Base-by-base conservation (phyloP, 2,797 vertebrate genomes). In the Sebastolobus alascanus region DNA sequence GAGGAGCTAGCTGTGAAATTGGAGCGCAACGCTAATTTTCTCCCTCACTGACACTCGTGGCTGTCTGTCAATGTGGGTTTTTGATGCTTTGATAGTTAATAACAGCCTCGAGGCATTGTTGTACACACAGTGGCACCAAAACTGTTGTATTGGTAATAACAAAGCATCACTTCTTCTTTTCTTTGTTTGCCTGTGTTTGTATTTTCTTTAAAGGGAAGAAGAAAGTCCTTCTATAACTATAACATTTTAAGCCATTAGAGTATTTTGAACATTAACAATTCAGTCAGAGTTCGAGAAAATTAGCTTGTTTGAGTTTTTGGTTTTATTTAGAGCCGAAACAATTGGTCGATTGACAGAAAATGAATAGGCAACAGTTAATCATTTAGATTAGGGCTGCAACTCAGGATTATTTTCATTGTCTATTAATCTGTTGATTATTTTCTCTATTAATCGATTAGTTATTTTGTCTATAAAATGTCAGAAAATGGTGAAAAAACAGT, bases 1-100 rank as follows among this genome's bases (percentile, higher is more conserved):
- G 75, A 88, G 77, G 73, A 86, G 33, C 75, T 76, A 74, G 67
- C 80, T 87, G 88, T 91, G 90, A 92, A 91, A 90, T 91, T 82
- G 77, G 68, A 89, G 73, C 0, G 6, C 46, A 73, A 16, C 9
- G 33, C 71, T 73, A 75, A 91, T 91, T 91, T 91, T 87, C 73
- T 79, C 77, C 77, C 70, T 85, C 78, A 87, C 70, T 86, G 83
- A 82, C 68, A 79, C 60, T 61, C 25, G 1, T 73, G 52, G 43
- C 69, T 71, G 71, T 69, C 78, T 89, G 86, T 92, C 91, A 85
- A 5, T 83, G 73, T 83, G 35, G 71, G 65, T 85, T 88, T 92
- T 82, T 88, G 68, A 90, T 88, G 84, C 79, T 86, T 89, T 89
- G 63, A 37, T 89, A 78, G 79, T 61, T 85, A 25, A 52, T 50